Evolutionary conservation across 2,797 vertebrate species (phyloP).

Genomic region (Meriones psammophilus): DNA sequence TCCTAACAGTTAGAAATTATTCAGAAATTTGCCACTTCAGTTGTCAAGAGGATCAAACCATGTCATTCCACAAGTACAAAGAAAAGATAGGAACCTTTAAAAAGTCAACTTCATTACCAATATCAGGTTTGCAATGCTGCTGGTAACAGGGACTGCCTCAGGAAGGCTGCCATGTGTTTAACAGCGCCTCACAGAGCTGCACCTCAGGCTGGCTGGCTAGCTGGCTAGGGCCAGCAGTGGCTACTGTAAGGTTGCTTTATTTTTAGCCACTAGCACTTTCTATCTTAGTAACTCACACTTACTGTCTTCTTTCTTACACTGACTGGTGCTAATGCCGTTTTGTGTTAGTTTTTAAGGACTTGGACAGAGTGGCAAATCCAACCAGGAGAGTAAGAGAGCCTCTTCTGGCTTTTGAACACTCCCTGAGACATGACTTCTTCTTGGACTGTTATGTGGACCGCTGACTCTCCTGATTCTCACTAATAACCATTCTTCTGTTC

Average conservation of each 20-base stretch:
- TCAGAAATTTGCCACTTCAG: constrained; percentile 21
- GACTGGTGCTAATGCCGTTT: neutral
- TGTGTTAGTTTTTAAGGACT: neutral
- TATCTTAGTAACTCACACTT: neutral
- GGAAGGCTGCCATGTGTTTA: neutral
- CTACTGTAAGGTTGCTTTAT: neutral
- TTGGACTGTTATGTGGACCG: neutral
- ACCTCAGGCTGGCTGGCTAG: neutral
- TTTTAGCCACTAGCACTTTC: constrained; percentile 32
- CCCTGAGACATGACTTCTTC: neutral
- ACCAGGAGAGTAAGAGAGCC: neutral
- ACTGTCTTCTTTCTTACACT: neutral
- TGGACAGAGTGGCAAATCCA: neutral
- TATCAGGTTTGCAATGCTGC: neutral
- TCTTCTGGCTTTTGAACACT: neutral
- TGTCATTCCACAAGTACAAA: neutral
- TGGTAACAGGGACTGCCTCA: neutral
- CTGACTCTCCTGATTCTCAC: neutral
- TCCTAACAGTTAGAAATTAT: constrained; percentile 54
- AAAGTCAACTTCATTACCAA: constrained; percentile 20
- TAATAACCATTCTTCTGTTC: neutral
- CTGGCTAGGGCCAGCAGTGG: neutral
- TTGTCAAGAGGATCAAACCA: constrained; percentile 34
- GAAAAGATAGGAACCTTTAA: constrained; percentile 14
- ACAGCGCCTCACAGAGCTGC: neutral